phyloP scores from a whole-genome alignment of 1,140 invertebrate genomes.

The Bombus picipes region DNA sequence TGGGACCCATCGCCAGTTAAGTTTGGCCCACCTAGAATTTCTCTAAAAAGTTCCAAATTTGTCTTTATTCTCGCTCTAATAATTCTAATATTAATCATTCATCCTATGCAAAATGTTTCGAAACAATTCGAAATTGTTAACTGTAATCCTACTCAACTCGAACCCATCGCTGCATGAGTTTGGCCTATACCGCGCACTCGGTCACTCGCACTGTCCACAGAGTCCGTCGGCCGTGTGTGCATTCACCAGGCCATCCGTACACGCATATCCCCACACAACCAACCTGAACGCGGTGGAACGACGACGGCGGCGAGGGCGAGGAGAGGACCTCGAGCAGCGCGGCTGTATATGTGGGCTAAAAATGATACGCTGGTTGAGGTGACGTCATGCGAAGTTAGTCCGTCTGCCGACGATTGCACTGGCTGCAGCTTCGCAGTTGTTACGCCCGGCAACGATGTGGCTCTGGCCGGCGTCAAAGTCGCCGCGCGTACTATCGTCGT shows the following conservation, averaged over 20 bases:
- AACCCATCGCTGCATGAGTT: slow-evolving; percentile 33
- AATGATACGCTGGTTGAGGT: slow-evolving; percentile 72
- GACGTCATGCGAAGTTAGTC: slow-evolving; percentile 71
- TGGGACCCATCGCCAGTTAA: no score
- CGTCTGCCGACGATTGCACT: slow-evolving; percentile 59
- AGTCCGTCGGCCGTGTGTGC: slow-evolving; percentile 38
- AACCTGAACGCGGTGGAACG: no score
- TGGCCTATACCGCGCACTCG: slow-evolving; percentile 51
- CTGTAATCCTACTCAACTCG: not conserved
- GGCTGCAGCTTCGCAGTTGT: slow-evolving; percentile 47
- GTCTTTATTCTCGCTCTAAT: no score
- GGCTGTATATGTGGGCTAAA: slow-evolving; percentile 70
- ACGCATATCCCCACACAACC: slow-evolving; percentile 1
- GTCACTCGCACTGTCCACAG: slow-evolving; percentile 57
- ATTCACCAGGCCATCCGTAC: slow-evolving; percentile 31
- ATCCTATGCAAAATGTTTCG: not conserved
- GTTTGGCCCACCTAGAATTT: no score
- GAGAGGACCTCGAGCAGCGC: not conserved
- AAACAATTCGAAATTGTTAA: not conserved
- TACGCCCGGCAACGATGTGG: slow-evolving; percentile 32
- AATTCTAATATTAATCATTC: no score
- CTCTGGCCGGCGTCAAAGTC: slow-evolving; percentile 24
- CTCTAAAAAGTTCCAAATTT: no score
- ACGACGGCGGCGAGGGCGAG: not conserved
- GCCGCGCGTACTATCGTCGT: slow-evolving; percentile 26